Percentiles rank a stretch among this genome's conserved stretches.
These are phyloP conservation scores for Oncopodura yosiiana DNA, from an alignment of 1,140 invertebrate genomes.

Conservation along the genomic window DNA sequence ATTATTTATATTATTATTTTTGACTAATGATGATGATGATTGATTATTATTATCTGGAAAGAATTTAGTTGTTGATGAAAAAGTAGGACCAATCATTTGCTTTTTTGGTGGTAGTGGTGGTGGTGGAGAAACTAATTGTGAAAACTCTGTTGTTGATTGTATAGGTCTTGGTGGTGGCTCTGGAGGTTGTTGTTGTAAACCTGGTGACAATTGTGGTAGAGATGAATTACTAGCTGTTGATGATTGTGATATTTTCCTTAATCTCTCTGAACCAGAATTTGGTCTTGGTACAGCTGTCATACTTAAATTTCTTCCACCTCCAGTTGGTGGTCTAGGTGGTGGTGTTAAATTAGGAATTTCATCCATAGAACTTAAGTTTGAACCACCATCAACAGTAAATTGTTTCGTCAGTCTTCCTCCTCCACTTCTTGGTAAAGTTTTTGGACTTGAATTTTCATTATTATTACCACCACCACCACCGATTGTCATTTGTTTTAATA, in stretches of 20 bases:
- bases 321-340: conserved; percentile 32
- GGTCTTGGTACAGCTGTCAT: conserved; percentile 30
- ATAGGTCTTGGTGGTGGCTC: conserved; percentile 58
- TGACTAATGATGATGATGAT: neutral
- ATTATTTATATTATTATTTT: conserved; percentile 1
- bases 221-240: neutral
- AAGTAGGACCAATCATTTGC: conserved; percentile 37
- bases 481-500: conserved; percentile 34
- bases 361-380: conserved; percentile 2
- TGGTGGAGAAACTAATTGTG: conserved; percentile 41
- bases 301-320: conserved; percentile 13
- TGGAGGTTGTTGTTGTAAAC: conserved; percentile 44
- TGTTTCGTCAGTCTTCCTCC: conserved; percentile 15
- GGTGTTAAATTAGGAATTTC: conserved; percentile 33
- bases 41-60: neutral
- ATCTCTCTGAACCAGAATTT: conserved; percentile 22
- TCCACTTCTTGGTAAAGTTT: conserved; percentile 25
- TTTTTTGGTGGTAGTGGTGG: conserved; percentile 78
- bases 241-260: neutral
- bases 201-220: conserved; percentile 25
- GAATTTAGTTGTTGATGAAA: conserved; percentile 7
- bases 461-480: conserved; percentile 5
- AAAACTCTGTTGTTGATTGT: conserved; percentile 43
- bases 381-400: conserved; percentile 21
- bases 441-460: conserved; percentile 25